Evolutionary conservation across 92 coral and sea anemone species (phyloP), one percentile per base, ranked within the genome.

Genomic region (Galaxea fascicularis): DNA sequence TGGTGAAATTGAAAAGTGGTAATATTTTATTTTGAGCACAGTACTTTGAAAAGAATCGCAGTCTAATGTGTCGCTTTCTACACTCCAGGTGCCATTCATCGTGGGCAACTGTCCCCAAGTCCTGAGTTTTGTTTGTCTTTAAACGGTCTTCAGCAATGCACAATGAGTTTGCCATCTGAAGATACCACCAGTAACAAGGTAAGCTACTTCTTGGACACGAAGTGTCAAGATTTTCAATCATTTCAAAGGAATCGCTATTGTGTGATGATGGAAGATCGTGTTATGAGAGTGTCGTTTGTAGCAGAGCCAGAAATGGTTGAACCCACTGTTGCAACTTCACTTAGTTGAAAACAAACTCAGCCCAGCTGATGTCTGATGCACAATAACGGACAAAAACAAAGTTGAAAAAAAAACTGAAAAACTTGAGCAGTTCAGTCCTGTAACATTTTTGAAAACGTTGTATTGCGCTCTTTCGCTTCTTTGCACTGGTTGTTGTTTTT

Each of bases 241-340:
- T 15, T 58, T 58, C 20, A n/a, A n/a, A 8, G 22, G 22, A 58
- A n/a, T 58, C 64, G 20, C 25, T 58, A 18, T 24, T 58, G 64
- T 58, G 64, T 58, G 64, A 81, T 95, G 94, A 93, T 95, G 98
- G 89, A 56, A 67, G 21, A 49, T 53, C 29, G 64, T 73, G 66
- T 39, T 44, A 25, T 82, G 92, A 93, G 87, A 90, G 92, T 88
- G 93, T 77, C 88, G 83, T 74, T 87, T 90, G 93, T 79, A 74
- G 82, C 98, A 94, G 98, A 91, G 89, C 98, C 98, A 95, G 98
- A 58, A 95, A 95, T 94, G 98, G 98, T 56, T 72, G 98, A 94
- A 95, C 98, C 98, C 95, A 94, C 98, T 95, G 98, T 77, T 83
- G 56, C 91, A 76, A 35, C 89, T 88, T 28, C 94, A 88, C 89